Evolutionary conservation across 2,113 vertebrate species (phyloP), one percentile per base, ranked within the genome.

Genomic region (Brachyhypopomus occidentalis): DNA sequence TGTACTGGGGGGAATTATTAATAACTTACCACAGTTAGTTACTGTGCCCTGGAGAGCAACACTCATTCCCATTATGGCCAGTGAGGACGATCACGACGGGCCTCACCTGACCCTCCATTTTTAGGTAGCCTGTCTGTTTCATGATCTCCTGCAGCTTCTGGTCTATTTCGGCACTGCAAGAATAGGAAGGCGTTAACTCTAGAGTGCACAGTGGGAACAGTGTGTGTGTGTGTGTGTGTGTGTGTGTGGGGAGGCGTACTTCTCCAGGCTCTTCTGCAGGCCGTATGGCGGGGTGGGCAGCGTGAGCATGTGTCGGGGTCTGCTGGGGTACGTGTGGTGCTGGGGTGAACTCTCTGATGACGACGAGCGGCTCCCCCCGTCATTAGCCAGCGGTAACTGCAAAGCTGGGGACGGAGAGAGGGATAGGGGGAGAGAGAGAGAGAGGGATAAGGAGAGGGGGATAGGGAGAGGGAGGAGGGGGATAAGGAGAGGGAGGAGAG

Each of bases 71-170:
- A 52, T 14, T 14, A 0, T 14, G 12, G 12, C 45, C 45, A 8
- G 41, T 1, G 9, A 9, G 5, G 9, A 9, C 5, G 41, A 52
- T 52, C 45, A 1, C 45, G 5, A 9, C 5, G 38, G 3, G 38
- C 48, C 94, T 92, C 86, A 98, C 96, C 96, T 97, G 95, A 70
- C 96, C 96, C 2, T 96, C 96, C 0, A 98, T 96, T 87, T 95
- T 96, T 69, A 97, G 93, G 85, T 96, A 97, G 41, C 96, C 96
- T 0, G 96, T 98, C 91, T 98, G 96, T 87, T 96, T 97, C 95
- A 97, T 97, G 82, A 98, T 97, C 88, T 98, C 96, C 87, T 97
- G 96, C 72, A 98, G 89, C 88, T 98, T 98, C 92, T 97, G 96
- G 86, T 98, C 96, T 23, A 98, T 97, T 89, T 98, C 96, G 4